A percentile compares a stretch with the other conserved stretches of the same genome.
Conservation (phyloP, 23 tunicate genomes). For the Ciona savignyi region DNA sequence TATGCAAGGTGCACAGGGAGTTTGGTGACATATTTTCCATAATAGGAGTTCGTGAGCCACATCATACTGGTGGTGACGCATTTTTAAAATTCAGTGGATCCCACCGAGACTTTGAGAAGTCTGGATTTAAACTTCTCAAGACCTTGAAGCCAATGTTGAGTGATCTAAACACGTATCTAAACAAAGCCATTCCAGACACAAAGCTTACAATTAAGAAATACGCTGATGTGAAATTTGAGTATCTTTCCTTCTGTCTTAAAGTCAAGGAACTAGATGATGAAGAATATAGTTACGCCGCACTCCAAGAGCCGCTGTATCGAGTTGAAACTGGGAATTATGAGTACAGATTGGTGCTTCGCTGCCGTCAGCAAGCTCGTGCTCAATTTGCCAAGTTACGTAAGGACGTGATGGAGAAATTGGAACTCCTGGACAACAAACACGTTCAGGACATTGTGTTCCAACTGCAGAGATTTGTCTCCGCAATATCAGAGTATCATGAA, state of each 20-base stretch:
- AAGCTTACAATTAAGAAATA: slow-evolving; percentile 85
- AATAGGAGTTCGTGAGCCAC: slow-evolving; percentile 73
- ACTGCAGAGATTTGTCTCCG: slow-evolving; percentile 70
- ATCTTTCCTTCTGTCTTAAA: slow-evolving; percentile 82
- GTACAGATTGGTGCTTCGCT: slow-evolving; percentile 84
- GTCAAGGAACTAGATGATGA: slow-evolving; percentile 99
- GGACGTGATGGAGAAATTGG: slow-evolving; percentile 97
- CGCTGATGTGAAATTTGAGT: slow-evolving; percentile 98
- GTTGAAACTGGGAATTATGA: slow-evolving; percentile 99
- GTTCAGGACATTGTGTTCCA: slow-evolving; percentile 93
- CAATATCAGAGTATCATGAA: slow-evolving; percentile 66
- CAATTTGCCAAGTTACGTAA: slow-evolving; percentile 91
- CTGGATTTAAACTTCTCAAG: slow-evolving; percentile 68
- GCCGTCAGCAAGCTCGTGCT: slow-evolving; percentile 76
- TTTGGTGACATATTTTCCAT: slow-evolving; percentile 80
- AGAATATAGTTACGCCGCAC: slow-evolving; percentile 90
- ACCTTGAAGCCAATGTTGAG: slow-evolving; percentile 86
- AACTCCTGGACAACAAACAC: slow-evolving; percentile 92
- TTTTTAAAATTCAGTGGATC: slow-evolving; percentile 73
- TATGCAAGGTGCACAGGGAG: slow-evolving; percentile 77
- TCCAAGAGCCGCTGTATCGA: slow-evolving; percentile 93
- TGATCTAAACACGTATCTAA: slow-evolving; percentile 82
- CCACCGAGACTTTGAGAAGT: slow-evolving; percentile 83
- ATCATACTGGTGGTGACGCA: slow-evolving; percentile 48
- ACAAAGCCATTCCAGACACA: slow-evolving; percentile 96